Evolutionary conservation across 1,140 invertebrate species (phyloP).

Genomic region (Sarcophaga peregrina): DNA sequence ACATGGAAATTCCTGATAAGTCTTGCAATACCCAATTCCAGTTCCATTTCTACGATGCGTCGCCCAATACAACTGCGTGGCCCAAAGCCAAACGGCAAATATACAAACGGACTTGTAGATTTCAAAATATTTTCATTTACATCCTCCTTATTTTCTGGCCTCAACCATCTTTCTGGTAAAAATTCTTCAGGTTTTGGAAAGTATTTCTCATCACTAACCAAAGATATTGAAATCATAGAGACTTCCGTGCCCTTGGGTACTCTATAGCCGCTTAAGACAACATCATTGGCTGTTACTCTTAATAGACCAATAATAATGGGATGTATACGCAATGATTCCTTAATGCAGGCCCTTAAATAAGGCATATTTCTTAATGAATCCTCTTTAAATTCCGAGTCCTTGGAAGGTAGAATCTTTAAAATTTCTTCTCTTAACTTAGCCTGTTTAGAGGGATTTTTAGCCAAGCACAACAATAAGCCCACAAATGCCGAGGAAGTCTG

Average conservation of each 20-base stretch:
- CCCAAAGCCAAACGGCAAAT: conserved; percentile 73
- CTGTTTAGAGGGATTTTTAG: conserved; percentile 80
- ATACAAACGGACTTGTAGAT: conserved; percentile 68
- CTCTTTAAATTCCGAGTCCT: conserved; percentile 69
- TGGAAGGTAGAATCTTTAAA: conserved; percentile 67
- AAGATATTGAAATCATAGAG: conserved; percentile 66
- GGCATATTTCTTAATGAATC: conserved; percentile 69
- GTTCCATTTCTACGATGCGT: conserved; percentile 78
- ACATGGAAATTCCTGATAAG: conserved; percentile 71
- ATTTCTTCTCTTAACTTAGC: conserved; percentile 78
- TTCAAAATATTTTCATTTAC: conserved; percentile 46
- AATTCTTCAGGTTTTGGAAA: conserved; percentile 69
- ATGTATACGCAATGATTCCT: conserved; percentile 71
- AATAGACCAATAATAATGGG: conserved; percentile 68
- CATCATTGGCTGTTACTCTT: conserved; percentile 67
- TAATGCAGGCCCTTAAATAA: conserved; percentile 75
- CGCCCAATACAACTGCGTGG: conserved; percentile 71
- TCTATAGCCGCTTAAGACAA: conserved; percentile 69
- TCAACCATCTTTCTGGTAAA: conserved; percentile 72
- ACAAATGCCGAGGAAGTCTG: conserved; percentile 51
- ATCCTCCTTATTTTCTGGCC: background rate
- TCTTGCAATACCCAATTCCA: conserved; percentile 73
- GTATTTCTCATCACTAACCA: conserved; percentile 66
- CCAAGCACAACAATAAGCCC: conserved; percentile 66
- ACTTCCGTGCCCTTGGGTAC: conserved; percentile 70